Evolutionary conservation across 2,888 invertebrate species (phyloP).

Genomic region (Rhamphomyia laevipes): DNA sequence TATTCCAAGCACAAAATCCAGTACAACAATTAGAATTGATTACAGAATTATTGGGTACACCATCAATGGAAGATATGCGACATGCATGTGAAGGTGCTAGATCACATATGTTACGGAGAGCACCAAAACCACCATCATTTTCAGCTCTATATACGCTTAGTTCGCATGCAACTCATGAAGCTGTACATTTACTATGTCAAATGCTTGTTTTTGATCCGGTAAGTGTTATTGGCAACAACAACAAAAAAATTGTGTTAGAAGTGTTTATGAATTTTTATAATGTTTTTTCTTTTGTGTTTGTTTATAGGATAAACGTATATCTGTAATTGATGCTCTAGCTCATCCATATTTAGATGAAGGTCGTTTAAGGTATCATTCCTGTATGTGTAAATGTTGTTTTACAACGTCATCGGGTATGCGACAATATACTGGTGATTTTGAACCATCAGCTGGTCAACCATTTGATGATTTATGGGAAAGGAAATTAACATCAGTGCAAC

Average conservation of each 20-base stretch:
- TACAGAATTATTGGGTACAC: slow-evolving; percentile 93
- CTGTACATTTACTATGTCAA: slow-evolving; percentile 91
- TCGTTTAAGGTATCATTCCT: slow-evolving; percentile 95
- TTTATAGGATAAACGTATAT: slow-evolving; percentile 78
- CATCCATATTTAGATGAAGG: slow-evolving; percentile 98
- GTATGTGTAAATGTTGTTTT: slow-evolving; percentile 99
- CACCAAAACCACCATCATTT: slow-evolving; percentile 77
- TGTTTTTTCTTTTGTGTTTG: slow-evolving; percentile 6
- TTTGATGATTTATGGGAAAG: slow-evolving; percentile 97
- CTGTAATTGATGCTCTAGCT: slow-evolving; percentile 86
- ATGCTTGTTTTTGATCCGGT: slow-evolving; percentile 98
- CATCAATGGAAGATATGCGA: slow-evolving; percentile 89
- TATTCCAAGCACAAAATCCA: slow-evolving; percentile 97
- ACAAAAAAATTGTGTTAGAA: background rate
- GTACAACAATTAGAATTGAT: slow-evolving; percentile 97
- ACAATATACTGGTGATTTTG: slow-evolving; percentile 88
- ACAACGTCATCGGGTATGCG: slow-evolving; percentile 63
- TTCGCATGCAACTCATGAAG: slow-evolving; percentile 92
- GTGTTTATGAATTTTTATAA: background rate
- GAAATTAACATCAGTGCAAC: slow-evolving; percentile 82
- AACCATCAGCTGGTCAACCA: slow-evolving; percentile 77
- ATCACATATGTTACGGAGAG: slow-evolving; percentile 79
- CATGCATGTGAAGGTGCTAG: slow-evolving; percentile 94
- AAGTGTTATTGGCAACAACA: slow-evolving; percentile 35
- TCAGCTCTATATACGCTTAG: slow-evolving; percentile 82